phyloP scores from a whole-genome alignment of 2,888 invertebrate species.

The Dicyrtoma fusca region DNA sequence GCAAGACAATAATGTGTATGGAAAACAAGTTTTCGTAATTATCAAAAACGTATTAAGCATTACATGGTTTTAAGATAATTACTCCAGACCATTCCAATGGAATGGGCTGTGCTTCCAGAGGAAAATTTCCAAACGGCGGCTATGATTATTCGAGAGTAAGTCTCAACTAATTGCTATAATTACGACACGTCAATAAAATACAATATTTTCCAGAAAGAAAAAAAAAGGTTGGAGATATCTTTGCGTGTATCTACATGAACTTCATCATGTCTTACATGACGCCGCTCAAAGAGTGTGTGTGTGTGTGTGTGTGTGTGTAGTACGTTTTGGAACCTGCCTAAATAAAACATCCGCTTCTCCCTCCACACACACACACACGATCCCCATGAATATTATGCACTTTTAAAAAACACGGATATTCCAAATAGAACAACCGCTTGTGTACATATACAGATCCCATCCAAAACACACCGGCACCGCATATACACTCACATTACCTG shows the following conservation, averaged over 20 bases:
- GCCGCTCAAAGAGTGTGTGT: neutral
- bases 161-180: constrained; percentile 38
- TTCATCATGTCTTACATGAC: constrained; percentile 32
- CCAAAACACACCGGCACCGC: no score
- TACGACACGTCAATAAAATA: constrained; percentile 34
- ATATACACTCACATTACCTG: neutral
- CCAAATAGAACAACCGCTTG: no score
- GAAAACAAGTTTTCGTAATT: neutral
- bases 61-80: no score
- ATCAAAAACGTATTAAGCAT: neutral
- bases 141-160: constrained; percentile 22
- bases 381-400: neutral
- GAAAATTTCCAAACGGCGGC: constrained; percentile 16
- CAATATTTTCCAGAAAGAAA: constrained; percentile 21
- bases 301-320: neutral
- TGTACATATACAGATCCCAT: no score
- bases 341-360: constrained; percentile 19
- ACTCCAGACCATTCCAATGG: neutral
- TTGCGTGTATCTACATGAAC: constrained; percentile 29
- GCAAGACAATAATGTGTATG: no score
- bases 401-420: neutral
- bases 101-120: no score
- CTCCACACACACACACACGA: neutral
- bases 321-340: neutral
- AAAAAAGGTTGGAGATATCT: constrained; percentile 26